A percentile compares a stretch with the other conserved stretches of the same genome.
These are phyloP conservation scores for Erebia aethiops DNA, from an alignment of 2,888 invertebrate species.

Conservation along the genomic window DNA sequence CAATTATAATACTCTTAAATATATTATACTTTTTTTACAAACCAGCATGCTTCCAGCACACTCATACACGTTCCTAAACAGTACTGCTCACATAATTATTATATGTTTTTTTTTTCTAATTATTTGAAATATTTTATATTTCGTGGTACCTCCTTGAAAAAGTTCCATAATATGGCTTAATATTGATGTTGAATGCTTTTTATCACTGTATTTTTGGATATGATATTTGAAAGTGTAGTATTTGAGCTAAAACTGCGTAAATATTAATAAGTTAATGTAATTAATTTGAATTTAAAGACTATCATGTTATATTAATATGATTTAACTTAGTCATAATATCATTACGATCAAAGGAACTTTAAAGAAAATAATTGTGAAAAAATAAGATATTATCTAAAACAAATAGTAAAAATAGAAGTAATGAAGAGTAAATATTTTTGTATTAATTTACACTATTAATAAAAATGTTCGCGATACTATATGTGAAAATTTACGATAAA, in stretches of 20 bases:
- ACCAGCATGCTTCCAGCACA: conserved; percentile 43
- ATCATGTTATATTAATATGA: no score
- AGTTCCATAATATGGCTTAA: conserved; percentile 29
- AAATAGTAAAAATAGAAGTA: not conserved
- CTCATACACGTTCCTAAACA: conserved; percentile 37
- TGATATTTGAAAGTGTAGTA: conserved; percentile 24
- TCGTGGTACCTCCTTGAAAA: conserved; percentile 30
- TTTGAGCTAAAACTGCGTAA: conserved; percentile 22
- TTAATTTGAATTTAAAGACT: not conserved
- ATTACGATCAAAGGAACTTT: no score
- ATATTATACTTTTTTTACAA: conserved; percentile 22
- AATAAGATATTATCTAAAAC: not conserved
- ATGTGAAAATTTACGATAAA: conserved; percentile 9
- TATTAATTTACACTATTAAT: not conserved
- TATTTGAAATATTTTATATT: conserved; percentile 35
- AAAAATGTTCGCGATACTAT: not conserved
- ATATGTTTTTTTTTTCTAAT: conserved; percentile 16
- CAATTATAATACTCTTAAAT: conserved; percentile 12
- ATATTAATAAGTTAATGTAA: not conserved
- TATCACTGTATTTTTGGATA: conserved; percentile 23
- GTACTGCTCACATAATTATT: conserved; percentile 36
- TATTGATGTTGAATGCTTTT: conserved; percentile 35
- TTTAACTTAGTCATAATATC: no score
- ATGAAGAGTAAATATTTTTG: not conserved
- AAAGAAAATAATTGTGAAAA: no score